Base-by-base conservation (phyloP, 1,140 invertebrate genomes). In the Drosophila kanapiae region DNA sequence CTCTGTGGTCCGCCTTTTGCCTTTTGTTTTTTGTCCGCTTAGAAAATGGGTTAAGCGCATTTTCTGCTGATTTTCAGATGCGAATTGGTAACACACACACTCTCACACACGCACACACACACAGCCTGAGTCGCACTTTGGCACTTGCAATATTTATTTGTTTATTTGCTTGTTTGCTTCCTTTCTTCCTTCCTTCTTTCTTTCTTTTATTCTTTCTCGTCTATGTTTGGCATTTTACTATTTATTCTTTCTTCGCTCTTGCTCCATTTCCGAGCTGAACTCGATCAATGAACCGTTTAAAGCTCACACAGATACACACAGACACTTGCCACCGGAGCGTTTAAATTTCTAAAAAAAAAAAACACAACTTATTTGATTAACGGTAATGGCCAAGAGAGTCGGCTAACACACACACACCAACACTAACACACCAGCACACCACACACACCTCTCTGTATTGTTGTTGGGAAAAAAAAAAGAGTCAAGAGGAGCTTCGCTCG, bases 211-310 rank as follows among this genome's bases (percentile, higher is more conserved):
- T 35, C 35, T 60, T 54, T 37, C 40, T 23, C 27, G 6, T 35
- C n/a, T 51, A 16, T 16, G 48, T 61, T 74, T 75, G 51, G 53
- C 53, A 77, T 78, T 78, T 23, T 31, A 31, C 31, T 31, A 31
- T 31, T 74, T 35, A 53, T 68, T 70, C 67, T 54, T 70, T 70
- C 62, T 43, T 33, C 48, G 47, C 53, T 59, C 58, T 64, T 82
- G 80, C 80, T 87, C 85, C 69, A 88, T 78, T 87, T 83, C 54
- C 37, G 53, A 74, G 65, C 59, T 87, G 82, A 86, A 86, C 83
- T 87, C 83, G 84, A 87, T 87, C 83, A 87, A 84, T 88, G 85
- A 81, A 87, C 83, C 84, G 85, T 84, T 88, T 78, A 90, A 80
- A 56, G 56, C 75, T 75, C 57, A 51, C 53, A 74, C 61, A 82